Evolutionary conservation across 2,113 vertebrate genomes (phyloP), one percentile per base, ranked within the genome.

Genomic region (Myrmecophaga tridactyla): DNA sequence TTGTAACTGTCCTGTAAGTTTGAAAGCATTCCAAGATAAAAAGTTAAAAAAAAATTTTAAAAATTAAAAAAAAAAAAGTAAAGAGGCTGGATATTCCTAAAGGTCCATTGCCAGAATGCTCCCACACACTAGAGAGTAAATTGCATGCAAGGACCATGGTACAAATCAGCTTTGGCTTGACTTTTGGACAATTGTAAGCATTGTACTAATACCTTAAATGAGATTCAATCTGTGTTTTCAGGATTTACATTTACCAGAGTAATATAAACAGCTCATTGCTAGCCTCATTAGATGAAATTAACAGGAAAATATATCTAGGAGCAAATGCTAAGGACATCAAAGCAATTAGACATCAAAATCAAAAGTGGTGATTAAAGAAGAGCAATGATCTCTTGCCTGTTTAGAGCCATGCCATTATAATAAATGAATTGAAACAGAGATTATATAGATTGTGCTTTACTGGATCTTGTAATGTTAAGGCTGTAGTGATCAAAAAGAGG

Each of bases 381-480:
- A 88, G 73, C 20, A 39, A 62, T 63, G 46, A 43, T 82, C 60
- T 88, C 39, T 34, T 36, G 1, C 23, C 41, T 93, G 9, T 31
- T 70, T 72, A 95, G 15, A 91, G 51, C 7, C 39, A 87, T 21
- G 13, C 15, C 15, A 83, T 69, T 39, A 84, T 20, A 65, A 72
- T 20, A 72, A 73, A 73, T 31, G 83, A 95, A 90, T 48, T 53
- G 41, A 96, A 89, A 39, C 36, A 69, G 90, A 96, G 25, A 67
- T 86, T 60, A 65, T 10, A 0, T 8, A 23, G 27, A 58, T 46
- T 25, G 7, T 67, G 12, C 11, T 96, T 69, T 72, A 25, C 41
- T 87, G 36, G 39, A 41, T 70, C 41, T 5, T 48, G 3, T 27
- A 18, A 63, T 20, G 8, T 39, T 91, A 89, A 83, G 31, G 51